A percentile compares a stretch with the other conserved stretches of the same genome.
phyloP scores from a whole-genome alignment of 2,113 vertebrate species.

The Gasterosteus aculeatus region DNA sequence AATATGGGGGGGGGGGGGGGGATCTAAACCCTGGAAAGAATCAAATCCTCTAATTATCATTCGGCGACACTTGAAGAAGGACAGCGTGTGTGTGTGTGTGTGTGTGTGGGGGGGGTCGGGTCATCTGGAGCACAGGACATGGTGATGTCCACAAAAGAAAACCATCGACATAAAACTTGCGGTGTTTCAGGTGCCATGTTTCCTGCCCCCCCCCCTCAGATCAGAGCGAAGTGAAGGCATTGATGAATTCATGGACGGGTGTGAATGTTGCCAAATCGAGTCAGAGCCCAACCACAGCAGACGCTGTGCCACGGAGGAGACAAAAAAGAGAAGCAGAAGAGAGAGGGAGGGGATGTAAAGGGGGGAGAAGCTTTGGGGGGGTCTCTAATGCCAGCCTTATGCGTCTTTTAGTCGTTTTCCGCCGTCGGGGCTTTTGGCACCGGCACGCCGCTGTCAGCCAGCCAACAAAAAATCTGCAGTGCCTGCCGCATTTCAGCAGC shows the following conservation, averaged over 20 bases:
- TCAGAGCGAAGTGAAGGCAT: conserved; percentile 61
- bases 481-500: conserved; percentile 91
- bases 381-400: conserved; percentile 90
- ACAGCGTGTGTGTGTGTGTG: neutral
- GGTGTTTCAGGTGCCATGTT: conserved; percentile 59
- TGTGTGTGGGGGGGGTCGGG: neutral
- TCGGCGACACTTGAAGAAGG: conserved; percentile 28
- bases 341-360: conserved; percentile 56
- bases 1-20: conserved; percentile 40
- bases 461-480: conserved; percentile 97
- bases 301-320: conserved; percentile 70
- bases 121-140: conserved; percentile 12
- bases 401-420: conserved; percentile 92
- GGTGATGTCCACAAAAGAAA: conserved; percentile 25
- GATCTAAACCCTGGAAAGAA: conserved; percentile 57
- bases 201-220: conserved; percentile 16
- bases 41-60: conserved; percentile 54
- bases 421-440: conserved; percentile 95
- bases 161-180: conserved; percentile 26
- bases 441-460: conserved; percentile 87
- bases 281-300: conserved; percentile 81
- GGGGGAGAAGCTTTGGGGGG: conserved; percentile 82
- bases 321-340: conserved; percentile 68
- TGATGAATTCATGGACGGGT: conserved; percentile 62
- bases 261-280: conserved; percentile 64